phyloP scores from a whole-genome alignment of 1,140 invertebrate genomes.

The Trichonephila clavata region DNA sequence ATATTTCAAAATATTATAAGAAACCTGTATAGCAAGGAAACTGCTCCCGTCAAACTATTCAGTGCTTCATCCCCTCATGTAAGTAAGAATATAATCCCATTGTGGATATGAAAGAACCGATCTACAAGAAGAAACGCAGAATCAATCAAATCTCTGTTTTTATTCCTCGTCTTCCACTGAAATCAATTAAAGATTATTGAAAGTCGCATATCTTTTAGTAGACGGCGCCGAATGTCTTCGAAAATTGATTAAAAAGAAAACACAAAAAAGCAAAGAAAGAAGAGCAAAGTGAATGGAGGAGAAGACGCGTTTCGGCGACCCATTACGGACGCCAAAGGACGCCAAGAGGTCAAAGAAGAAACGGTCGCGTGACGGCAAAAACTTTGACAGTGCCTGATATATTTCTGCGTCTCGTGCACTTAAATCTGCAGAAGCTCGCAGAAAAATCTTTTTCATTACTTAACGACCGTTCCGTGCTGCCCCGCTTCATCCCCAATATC shows the following conservation, averaged over 20 bases:
- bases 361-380: conserved; percentile 58
- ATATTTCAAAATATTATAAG: too few relatives aligned
- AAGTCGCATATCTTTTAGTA: conserved; percentile 56
- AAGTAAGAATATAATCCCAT: too few relatives aligned
- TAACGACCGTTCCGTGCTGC: conserved; percentile 50
- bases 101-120: background rate
- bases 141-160: conserved; percentile 34
- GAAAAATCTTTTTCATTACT: conserved; percentile 46
- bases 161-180: conserved; percentile 31
- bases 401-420: conserved; percentile 61
- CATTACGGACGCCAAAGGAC: conserved; percentile 59
- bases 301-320: conserved; percentile 40
- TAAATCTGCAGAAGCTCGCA: conserved; percentile 62
- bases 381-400: conserved; percentile 70
- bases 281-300: background rate
- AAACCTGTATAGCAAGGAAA: too few relatives aligned
- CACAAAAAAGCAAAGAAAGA: background rate
- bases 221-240: conserved; percentile 47
- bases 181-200: conserved; percentile 69
- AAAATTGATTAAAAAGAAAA: conserved; percentile 41
- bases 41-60: too few relatives aligned
- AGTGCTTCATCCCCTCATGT: too few relatives aligned
- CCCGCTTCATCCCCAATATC: background rate
- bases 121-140: background rate
- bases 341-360: conserved; percentile 22